A percentile compares a stretch with the other conserved stretches of the same genome.
Evolutionary conservation across 2,797 vertebrate genomes (phyloP).

Genomic region (Eulemur mongoz): DNA sequence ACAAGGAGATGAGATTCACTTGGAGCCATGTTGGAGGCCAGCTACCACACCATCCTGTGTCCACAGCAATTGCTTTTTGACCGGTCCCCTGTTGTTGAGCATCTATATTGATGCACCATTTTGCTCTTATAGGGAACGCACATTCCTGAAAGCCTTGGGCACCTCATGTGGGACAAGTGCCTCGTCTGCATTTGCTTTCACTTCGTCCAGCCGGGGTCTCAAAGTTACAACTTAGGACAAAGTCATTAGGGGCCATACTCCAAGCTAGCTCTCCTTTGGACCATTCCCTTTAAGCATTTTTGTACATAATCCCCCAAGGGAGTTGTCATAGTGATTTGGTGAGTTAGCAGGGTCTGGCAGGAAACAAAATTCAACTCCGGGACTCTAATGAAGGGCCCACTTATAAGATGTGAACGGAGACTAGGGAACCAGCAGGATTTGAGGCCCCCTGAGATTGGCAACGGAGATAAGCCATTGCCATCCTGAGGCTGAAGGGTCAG

Average conservation of each 20-base stretch:
- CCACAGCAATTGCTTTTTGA: neutral
- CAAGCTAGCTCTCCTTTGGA: neutral
- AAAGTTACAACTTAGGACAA: neutral
- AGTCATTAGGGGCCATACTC: neutral
- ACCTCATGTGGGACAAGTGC: neutral
- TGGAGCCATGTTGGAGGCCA: neutral
- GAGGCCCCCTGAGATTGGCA: neutral
- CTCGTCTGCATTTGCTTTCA: neutral
- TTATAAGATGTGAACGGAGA: neutral
- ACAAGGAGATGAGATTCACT: neutral
- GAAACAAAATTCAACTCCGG: neutral
- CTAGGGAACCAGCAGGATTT: neutral
- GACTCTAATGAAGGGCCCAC: neutral
- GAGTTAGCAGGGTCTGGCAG: neutral
- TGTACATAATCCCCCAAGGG: neutral
- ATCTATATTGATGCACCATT: neutral
- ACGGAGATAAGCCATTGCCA: neutral
- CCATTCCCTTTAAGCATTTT: too few relatives aligned
- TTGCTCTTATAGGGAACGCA: rapidly evolving
- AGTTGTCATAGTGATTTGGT: neutral
- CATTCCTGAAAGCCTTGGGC: neutral
- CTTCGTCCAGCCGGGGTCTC: neutral
- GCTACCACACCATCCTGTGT: rapidly evolving
- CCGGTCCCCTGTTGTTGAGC: rapidly evolving
- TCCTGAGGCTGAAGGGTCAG: neutral